phyloP scores from a whole-genome alignment of 2,113 vertebrate species.

The Macrotus californicus region DNA sequence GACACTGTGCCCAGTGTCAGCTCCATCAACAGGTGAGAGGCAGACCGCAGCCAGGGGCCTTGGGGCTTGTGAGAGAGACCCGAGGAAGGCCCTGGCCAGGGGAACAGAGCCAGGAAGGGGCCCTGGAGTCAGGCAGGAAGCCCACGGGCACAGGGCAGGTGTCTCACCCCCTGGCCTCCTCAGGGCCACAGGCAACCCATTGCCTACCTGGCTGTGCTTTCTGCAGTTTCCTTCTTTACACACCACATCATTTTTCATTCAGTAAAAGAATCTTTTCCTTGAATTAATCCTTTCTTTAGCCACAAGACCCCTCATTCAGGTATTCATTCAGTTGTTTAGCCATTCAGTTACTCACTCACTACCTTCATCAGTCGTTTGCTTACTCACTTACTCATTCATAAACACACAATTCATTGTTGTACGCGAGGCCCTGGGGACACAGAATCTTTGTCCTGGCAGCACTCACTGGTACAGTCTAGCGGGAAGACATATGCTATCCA shows the following conservation, averaged over 20 bases:
- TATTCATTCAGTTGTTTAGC: not conserved
- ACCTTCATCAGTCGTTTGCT: not conserved
- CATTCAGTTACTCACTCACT: not conserved
- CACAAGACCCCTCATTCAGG: not conserved
- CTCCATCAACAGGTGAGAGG: constrained; percentile 89
- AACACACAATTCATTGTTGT: not conserved
- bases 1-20: constrained; percentile 93
- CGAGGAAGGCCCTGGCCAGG: not conserved
- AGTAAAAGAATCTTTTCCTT: not conserved
- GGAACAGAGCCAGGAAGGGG: not conserved
- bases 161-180: not conserved
- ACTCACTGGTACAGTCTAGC: not conserved
- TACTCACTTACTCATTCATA: not conserved
- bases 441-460: not conserved
- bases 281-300: not conserved
- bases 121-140: not conserved
- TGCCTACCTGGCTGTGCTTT: not conserved
- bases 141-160: not conserved
- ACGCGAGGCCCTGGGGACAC: not conserved
- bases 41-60: not conserved
- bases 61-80: not conserved
- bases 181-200: rapidly evolving
- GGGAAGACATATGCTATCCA: not conserved
- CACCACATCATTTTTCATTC: not conserved
- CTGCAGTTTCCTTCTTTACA: not conserved